Conservation (phyloP, 92 coral and sea anemone species). For the Isaurus tuberculatus region DNA sequence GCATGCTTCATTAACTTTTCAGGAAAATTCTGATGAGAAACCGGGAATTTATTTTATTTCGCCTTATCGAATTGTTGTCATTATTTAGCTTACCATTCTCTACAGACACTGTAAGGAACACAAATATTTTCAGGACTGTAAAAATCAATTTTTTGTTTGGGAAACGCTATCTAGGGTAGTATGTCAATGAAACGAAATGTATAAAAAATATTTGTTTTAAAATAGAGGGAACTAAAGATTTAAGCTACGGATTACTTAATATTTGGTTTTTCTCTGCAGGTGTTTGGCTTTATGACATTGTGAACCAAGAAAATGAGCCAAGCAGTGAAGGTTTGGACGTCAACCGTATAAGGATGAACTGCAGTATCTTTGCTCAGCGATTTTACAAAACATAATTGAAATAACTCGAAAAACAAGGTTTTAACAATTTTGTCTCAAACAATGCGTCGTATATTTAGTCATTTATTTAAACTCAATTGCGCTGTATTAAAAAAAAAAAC, state of each 20-base stretch:
- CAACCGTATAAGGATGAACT: slow-evolving; percentile 37
- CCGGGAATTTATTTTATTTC: no score
- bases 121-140: no score
- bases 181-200: background rate
- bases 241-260: no score
- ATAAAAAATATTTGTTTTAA: no score
- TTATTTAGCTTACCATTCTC: no score
- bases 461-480: background rate
- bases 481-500: no score
- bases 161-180: background rate
- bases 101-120: no score
- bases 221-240: no score
- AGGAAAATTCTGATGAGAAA: no score
- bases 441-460: background rate
- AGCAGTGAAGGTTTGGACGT: slow-evolving; percentile 12
- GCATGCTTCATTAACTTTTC: no score
- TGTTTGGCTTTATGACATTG: slow-evolving; percentile 36
- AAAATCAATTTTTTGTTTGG: background rate
- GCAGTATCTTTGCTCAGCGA: slow-evolving; percentile 43
- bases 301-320: slow-evolving; percentile 28
- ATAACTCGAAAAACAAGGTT: no score
- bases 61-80: no score
- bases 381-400: slow-evolving; percentile 27
- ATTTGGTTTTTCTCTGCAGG: slow-evolving; percentile 10
- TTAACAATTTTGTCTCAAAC: background rate